phyloP scores from a whole-genome alignment of 2,113 vertebrate genomes.

The Pseudopipra pipra region DNA sequence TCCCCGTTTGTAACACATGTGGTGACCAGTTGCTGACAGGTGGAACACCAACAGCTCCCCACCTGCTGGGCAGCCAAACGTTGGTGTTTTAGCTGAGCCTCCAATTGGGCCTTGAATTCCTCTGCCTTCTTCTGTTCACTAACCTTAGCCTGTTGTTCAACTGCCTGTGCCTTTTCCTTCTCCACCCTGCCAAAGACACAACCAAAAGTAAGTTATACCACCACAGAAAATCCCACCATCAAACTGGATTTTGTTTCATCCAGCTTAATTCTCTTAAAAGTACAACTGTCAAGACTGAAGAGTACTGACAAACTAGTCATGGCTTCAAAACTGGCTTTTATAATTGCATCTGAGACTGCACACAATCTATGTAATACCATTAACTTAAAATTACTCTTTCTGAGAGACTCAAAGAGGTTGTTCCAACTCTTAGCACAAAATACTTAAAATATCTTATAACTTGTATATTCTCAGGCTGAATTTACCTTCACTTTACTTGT shows the following conservation, averaged over 20 bases:
- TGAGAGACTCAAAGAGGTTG: not conserved
- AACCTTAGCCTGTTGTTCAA: constrained; percentile 89
- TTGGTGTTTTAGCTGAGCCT: constrained; percentile 89
- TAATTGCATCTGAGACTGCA: not conserved
- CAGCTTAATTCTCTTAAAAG: not conserved
- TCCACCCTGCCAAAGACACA: constrained; percentile 84
- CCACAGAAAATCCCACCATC: not conserved
- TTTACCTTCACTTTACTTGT: not conserved
- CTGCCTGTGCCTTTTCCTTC: constrained; percentile 93
- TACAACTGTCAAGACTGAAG: not conserved
- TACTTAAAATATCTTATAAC: not conserved
- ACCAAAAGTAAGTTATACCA: constrained; percentile 12
- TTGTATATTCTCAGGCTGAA: not conserved
- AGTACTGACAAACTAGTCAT: not conserved
- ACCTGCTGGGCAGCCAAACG: constrained; percentile 88
- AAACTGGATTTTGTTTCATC: not conserved
- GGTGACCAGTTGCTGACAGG: constrained; percentile 56
- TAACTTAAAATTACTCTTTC: not conserved
- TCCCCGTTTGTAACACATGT: not conserved
- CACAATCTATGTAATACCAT: not conserved
- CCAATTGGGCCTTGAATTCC: constrained; percentile 85
- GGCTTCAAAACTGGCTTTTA: not conserved
- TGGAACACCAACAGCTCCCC: constrained; percentile 59
- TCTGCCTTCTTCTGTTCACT: constrained; percentile 84
- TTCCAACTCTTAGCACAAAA: not conserved